These are phyloP conservation scores for Bombycilla garrulus DNA, from an alignment of 2,113 vertebrate genomes.

Conservation along the genomic window DNA sequence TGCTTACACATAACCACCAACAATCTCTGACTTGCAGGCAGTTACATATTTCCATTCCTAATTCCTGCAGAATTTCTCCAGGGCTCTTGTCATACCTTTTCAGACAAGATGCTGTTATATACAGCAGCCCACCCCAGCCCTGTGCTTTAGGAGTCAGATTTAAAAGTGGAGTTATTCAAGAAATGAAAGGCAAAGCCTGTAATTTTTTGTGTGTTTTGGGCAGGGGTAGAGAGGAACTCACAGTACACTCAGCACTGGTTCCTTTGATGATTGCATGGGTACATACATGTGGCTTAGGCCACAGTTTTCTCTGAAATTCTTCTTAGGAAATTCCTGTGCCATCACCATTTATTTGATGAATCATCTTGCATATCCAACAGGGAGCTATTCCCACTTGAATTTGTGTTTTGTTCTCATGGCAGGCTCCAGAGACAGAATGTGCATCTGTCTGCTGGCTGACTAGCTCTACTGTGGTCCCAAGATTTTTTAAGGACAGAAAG, in stretches of 20 bases:
- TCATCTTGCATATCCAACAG: not conserved
- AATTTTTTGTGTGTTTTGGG: not conserved
- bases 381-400: not conserved
- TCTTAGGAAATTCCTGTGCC: not conserved
- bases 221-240: not conserved
- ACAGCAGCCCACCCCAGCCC: not conserved
- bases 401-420: not conserved
- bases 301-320: not conserved
- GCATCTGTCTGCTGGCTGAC: not conserved
- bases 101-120: not conserved
- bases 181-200: not conserved
- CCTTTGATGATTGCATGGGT: not conserved
- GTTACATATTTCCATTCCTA: not conserved
- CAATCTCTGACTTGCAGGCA: not conserved
- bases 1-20: not conserved
- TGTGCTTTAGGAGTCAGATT: not conserved
- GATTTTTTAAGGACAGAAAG: not conserved
- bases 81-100: not conserved
- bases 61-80: not conserved
- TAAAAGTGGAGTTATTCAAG: not conserved
- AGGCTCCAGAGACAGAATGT: not conserved
- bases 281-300: not conserved
- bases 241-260: not conserved
- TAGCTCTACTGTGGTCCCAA: not conserved
- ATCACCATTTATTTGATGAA: not conserved